Evolutionary conservation across 1,140 invertebrate species (phyloP).

Genomic region (Drosophila triauraria): DNA sequence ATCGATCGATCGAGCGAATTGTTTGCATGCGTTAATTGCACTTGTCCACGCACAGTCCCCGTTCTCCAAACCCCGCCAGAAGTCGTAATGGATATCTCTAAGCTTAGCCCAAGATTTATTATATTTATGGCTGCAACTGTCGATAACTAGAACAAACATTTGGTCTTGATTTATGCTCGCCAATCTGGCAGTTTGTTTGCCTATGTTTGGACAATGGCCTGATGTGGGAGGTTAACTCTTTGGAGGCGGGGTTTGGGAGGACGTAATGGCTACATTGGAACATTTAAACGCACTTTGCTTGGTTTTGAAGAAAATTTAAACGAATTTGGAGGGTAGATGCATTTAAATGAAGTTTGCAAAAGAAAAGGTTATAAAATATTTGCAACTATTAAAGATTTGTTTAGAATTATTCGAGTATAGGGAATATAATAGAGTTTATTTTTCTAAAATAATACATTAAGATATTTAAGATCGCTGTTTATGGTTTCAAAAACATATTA

Average conservation of each 20-base stretch:
- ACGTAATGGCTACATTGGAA: constrained; percentile 28
- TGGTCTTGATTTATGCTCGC: constrained; percentile 74
- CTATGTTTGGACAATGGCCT: constrained; percentile 76
- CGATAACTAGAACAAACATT: constrained; percentile 72
- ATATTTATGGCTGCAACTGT: constrained; percentile 34
- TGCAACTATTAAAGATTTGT: not conserved
- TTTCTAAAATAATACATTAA: too few species aligned
- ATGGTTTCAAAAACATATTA: too few species aligned
- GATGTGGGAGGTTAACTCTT: constrained; percentile 18
- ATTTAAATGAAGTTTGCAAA: too few species aligned
- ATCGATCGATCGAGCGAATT: constrained; percentile 22
- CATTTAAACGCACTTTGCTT: constrained; percentile 74
- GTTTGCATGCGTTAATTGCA: constrained; percentile 74
- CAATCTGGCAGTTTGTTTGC: constrained; percentile 58
- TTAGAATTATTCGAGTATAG: not conserved
- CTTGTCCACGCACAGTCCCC: constrained; percentile 62
- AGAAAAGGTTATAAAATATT: not conserved
- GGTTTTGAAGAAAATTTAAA: not conserved
- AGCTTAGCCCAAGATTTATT: constrained; percentile 44
- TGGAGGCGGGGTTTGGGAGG: constrained; percentile 13
- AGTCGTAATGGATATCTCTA: constrained; percentile 24
- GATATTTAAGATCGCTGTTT: too few species aligned
- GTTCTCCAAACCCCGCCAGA: not conserved
- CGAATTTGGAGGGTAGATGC: not conserved
- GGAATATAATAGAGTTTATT: too few species aligned